Percentiles rank a stretch among this genome's conserved stretches.
These are phyloP conservation scores for Smutsia gigantea DNA, from an alignment of 2,797 vertebrate species.

Conservation along the genomic window DNA sequence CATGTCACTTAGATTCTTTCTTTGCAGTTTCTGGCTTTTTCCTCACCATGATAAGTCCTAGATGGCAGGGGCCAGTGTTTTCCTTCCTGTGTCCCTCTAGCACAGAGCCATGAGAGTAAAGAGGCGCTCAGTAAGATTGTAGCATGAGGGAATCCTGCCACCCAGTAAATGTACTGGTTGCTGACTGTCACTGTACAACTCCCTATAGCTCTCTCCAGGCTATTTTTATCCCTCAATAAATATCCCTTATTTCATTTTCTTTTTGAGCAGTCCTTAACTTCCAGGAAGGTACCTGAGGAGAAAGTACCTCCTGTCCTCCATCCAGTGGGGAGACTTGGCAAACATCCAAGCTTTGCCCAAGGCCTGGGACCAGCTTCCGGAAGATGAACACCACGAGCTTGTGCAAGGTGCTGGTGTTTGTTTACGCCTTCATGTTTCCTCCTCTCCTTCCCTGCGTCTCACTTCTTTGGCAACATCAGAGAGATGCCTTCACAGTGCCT, in stretches of 20 bases:
- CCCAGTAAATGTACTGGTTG: not conserved
- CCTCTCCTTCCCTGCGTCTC: not conserved
- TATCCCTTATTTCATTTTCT: conserved; percentile 67
- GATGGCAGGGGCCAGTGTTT: not conserved
- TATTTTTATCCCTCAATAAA: not conserved
- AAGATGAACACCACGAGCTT: conserved; percentile 51
- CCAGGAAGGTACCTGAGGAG: conserved; percentile 89
- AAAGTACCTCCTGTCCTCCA: conserved; percentile 87
- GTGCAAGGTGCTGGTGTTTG: conserved; percentile 81
- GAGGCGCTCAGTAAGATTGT: not conserved
- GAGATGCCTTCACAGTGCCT: not conserved
- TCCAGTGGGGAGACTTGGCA: conserved; percentile 85
- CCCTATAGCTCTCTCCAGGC: not conserved
- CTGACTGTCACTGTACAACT: not conserved
- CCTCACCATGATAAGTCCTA: not conserved
- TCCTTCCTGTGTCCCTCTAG: not conserved
- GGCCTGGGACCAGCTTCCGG: conserved; percentile 88
- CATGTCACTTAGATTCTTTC: not conserved
- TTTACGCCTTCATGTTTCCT: not conserved
- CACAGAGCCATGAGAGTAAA: not conserved
- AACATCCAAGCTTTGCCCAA: conserved; percentile 86
- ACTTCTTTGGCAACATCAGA: not conserved
- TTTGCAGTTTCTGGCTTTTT: not conserved
- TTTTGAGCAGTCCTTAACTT: conserved; percentile 76
- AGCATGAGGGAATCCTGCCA: not conserved